Evolutionary conservation across 2,888 invertebrate genomes (phyloP).

Genomic region (Prenolepis imparis): DNA sequence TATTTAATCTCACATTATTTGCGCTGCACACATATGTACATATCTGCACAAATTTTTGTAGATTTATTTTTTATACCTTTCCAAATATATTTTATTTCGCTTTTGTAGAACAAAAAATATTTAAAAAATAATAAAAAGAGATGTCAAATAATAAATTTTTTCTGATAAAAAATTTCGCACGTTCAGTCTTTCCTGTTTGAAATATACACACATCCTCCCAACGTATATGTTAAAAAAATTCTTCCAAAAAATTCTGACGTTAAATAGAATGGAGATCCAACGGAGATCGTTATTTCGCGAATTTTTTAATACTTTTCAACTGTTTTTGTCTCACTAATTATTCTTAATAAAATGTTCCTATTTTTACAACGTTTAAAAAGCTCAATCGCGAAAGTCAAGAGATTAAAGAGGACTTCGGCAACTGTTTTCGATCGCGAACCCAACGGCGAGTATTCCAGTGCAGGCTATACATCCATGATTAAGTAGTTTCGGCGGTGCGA

Average conservation of each 20-base stretch:
- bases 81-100: constrained; percentile 22
- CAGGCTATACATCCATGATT: not conserved
- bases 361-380: not conserved
- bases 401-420: not conserved
- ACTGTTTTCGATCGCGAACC: constrained; percentile 3
- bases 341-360: not conserved
- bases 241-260: not conserved
- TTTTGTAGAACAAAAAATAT: not conserved
- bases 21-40: not conserved
- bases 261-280: not conserved
- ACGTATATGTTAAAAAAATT: not conserved
- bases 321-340: not conserved
- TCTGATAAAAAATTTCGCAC: constrained; percentile 23
- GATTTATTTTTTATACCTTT: constrained; percentile 15
- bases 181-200: constrained; percentile 9
- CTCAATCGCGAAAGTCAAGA: not conserved
- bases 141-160: constrained; percentile 16
- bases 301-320: not conserved
- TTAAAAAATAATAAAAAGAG: not conserved
- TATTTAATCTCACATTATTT: constrained; percentile 9
- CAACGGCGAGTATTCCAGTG: constrained; percentile 22
- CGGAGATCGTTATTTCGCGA: not conserved
- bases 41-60: not conserved
- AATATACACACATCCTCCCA: not conserved
- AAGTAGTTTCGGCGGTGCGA: constrained; percentile 45